Conservation (phyloP, 1,140 invertebrate species). For the Apolygus lucorum region DNA sequence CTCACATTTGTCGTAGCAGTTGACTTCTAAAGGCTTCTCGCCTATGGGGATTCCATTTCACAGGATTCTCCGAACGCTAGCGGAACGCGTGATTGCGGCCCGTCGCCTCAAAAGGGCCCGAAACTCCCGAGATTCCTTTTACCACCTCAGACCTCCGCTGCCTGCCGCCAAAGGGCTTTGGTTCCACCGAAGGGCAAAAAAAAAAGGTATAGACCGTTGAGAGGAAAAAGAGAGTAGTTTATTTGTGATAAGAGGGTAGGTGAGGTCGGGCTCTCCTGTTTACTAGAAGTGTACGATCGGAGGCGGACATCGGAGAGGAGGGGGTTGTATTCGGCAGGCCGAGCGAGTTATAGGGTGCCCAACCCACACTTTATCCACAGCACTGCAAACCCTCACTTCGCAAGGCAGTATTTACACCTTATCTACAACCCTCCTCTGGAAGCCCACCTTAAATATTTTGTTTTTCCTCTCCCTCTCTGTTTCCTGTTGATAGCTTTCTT, state of each 20-base stretch:
- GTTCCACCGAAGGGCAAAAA: too few species aligned
- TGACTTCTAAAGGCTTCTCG: too few species aligned
- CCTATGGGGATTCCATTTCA: too few species aligned
- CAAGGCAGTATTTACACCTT: background rate
- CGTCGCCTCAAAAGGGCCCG: too few species aligned
- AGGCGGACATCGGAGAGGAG: background rate
- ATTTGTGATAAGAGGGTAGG: background rate
- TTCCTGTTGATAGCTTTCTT: background rate
- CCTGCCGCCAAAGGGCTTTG: too few species aligned
- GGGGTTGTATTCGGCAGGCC: background rate
- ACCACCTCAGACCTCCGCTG: too few species aligned
- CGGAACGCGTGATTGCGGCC: too few species aligned
- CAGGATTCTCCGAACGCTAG: too few species aligned
- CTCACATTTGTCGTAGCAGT: too few species aligned
- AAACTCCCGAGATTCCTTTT: too few species aligned
- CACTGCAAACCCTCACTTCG: background rate
- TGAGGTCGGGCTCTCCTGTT: background rate
- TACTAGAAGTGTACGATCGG: background rate
- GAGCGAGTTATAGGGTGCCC: background rate
- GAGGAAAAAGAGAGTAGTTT: background rate
- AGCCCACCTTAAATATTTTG: background rate
- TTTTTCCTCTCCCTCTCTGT: background rate
- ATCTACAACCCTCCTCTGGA: background rate
- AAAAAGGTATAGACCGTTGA: background rate
- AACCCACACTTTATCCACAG: background rate